phyloP scores from a whole-genome alignment of 1,140 invertebrate species.

The Nymphalis io region DNA sequence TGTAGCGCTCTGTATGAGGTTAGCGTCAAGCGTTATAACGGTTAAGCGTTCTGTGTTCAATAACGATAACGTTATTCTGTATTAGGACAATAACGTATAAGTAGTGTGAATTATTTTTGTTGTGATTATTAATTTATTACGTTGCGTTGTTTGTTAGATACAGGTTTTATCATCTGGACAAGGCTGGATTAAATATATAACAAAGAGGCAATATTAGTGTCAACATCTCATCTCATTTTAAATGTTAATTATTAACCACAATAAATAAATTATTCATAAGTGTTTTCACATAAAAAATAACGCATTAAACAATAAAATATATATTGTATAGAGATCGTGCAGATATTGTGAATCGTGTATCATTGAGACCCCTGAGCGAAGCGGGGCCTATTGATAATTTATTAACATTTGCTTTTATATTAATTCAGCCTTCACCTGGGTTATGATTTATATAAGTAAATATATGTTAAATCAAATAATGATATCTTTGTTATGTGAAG shows the following conservation, averaged over 20 bases:
- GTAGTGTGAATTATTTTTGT: conserved; percentile 37
- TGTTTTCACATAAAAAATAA: too few species aligned
- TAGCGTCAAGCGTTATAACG: conserved; percentile 13
- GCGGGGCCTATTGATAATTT: too few species aligned
- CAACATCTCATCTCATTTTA: too few species aligned
- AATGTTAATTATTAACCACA: too few species aligned
- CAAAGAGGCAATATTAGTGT: too few species aligned
- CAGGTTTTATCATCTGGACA: neutral
- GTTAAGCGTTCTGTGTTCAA: conserved; percentile 39
- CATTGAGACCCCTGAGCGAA: too few species aligned
- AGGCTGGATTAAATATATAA: too few species aligned
- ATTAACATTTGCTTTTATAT: too few species aligned
- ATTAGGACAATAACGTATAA: conserved; percentile 44
- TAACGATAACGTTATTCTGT: conserved; percentile 45
- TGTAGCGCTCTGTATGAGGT: conserved; percentile 15
- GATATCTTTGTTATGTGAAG: neutral
- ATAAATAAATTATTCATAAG: too few species aligned
- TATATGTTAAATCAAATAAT: neutral
- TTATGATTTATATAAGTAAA: conserved; percentile 13
- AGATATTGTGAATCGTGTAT: too few species aligned
- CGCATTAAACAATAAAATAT: too few species aligned
- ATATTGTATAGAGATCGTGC: too few species aligned
- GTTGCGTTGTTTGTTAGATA: conserved; percentile 12
- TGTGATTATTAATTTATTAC: conserved; percentile 50
- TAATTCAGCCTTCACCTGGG: neutral